A percentile compares a stretch with the other conserved stretches of the same genome.
These are phyloP conservation scores for Bruchidius siliquastri DNA, from an alignment of 2,888 invertebrate species.

Conservation along the genomic window DNA sequence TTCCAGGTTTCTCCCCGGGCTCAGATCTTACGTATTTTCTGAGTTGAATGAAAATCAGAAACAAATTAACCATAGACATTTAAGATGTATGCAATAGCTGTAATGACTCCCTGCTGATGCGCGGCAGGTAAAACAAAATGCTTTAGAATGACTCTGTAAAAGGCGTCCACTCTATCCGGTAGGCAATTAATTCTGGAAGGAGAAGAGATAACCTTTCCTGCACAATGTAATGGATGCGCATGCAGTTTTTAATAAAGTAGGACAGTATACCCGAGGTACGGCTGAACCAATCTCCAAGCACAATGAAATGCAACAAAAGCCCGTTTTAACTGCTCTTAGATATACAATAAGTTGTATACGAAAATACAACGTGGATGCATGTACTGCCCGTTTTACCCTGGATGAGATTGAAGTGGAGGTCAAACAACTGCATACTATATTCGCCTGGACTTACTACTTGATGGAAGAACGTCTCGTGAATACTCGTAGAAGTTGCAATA, in stretches of 20 bases:
- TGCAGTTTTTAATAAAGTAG: not conserved
- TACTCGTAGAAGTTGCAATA: not conserved
- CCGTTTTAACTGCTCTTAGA: not conserved
- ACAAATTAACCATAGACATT: too few species aligned
- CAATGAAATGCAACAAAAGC: not conserved
- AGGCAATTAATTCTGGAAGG: constrained; percentile 32
- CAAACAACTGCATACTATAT: not conserved
- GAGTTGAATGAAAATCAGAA: too few species aligned
- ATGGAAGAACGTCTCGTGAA: not conserved
- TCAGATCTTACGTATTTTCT: too few species aligned
- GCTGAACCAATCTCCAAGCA: not conserved
- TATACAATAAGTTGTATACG: not conserved
- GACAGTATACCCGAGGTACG: not conserved
- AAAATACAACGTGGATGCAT: not conserved
- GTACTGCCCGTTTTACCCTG: not conserved
- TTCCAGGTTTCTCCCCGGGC: too few species aligned
- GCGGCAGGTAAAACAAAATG: not conserved
- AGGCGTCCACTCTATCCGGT: not conserved
- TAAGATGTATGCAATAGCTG: too few species aligned
- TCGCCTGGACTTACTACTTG: not conserved
- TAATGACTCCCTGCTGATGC: not conserved
- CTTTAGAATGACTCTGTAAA: not conserved
- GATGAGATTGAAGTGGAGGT: not conserved
- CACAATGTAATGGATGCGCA: not conserved
- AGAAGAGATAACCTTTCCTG: constrained; percentile 5